These are phyloP conservation scores for Phyllotreta striolata DNA, from an alignment of 2,888 invertebrate genomes.

Conservation along the genomic window DNA sequence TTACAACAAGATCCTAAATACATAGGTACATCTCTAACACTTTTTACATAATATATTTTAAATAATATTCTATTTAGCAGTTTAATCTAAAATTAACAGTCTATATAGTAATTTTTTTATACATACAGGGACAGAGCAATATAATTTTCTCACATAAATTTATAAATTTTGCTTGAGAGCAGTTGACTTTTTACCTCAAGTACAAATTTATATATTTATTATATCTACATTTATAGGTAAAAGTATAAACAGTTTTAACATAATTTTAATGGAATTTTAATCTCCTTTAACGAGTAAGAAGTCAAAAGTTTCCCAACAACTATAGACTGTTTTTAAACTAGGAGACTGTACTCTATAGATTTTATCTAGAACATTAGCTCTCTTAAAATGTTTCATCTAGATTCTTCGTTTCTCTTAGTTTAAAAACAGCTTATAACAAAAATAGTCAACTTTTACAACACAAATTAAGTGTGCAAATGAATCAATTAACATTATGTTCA, in stretches of 20 bases:
- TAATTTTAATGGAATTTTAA: too few species aligned
- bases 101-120: constrained; percentile 46
- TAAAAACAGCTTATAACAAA: too few species aligned
- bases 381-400: too few species aligned
- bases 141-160: constrained; percentile 36
- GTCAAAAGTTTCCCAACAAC: constrained; percentile 20
- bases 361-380: too few species aligned
- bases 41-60: constrained; percentile 35
- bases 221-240: not conserved
- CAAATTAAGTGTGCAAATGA: too few species aligned
- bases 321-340: constrained; percentile 1
- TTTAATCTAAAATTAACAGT: constrained; percentile 50
- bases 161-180: constrained; percentile 4
- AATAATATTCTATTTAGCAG: constrained; percentile 44
- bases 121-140: constrained; percentile 50
- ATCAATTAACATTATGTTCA: too few species aligned
- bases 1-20: constrained; percentile 49
- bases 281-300: not conserved
- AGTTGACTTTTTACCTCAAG: constrained; percentile 18
- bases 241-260: too few species aligned
- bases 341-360: too few species aligned
- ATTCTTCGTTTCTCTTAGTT: too few species aligned
- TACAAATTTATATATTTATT: not conserved
- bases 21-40: constrained; percentile 33
- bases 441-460: too few species aligned